Percentiles rank a stretch among this genome's conserved stretches.
phyloP scores from a whole-genome alignment of 2,797 vertebrate species.

The Lutjanus campechanus region DNA sequence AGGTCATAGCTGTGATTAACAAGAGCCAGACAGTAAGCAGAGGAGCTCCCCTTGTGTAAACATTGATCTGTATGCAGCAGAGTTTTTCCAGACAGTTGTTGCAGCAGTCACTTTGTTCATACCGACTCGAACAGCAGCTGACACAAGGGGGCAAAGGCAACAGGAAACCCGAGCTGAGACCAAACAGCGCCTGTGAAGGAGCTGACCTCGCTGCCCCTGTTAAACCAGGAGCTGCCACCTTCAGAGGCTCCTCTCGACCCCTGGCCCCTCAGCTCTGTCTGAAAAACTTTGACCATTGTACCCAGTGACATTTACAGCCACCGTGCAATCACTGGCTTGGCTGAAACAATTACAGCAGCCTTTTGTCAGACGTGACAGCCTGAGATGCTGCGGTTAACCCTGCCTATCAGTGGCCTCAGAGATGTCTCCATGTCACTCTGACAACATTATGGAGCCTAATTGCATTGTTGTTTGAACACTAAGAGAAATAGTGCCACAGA shows the following conservation, averaged over 20 bases:
- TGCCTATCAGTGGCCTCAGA: conserved; percentile 22
- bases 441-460: conserved; percentile 25
- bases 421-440: conserved; percentile 10
- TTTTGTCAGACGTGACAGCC: conserved; percentile 24
- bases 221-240: conserved; percentile 55
- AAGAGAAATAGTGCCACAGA: conserved; percentile 7
- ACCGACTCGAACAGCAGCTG: conserved; percentile 60
- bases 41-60: conserved; percentile 35
- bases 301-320: conserved; percentile 64
- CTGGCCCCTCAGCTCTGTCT: conserved; percentile 34
- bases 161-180: conserved; percentile 64
- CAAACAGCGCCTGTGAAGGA: conserved; percentile 45
- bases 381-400: conserved; percentile 25
- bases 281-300: conserved; percentile 34
- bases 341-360: conserved; percentile 38
- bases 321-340: conserved; percentile 27
- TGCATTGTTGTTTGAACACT: conserved; percentile 33
- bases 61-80: conserved; percentile 37
- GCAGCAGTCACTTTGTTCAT: conserved; percentile 43
- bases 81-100: conserved; percentile 45
- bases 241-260: conserved; percentile 49
- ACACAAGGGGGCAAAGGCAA: conserved; percentile 39
- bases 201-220: conserved; percentile 50
- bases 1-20: conserved; percentile 62
- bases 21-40: conserved; percentile 24